Evolutionary conservation across 1,140 invertebrate species (phyloP), one percentile per base, ranked within the genome.

Genomic region (Drosophila erecta): DNA sequence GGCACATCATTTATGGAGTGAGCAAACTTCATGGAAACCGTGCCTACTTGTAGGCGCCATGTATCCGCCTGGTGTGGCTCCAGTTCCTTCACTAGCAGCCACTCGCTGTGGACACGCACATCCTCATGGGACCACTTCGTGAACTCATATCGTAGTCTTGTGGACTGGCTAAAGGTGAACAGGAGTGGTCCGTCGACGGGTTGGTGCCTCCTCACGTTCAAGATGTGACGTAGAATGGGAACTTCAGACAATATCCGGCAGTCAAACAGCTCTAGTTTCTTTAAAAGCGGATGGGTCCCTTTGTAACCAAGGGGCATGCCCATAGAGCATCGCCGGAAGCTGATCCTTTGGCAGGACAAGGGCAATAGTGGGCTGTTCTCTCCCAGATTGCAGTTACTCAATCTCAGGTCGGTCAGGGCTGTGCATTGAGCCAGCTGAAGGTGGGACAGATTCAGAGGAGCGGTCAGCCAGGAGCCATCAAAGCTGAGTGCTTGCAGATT

Each of bases 11-110:
- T 58, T 27, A 86, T 14, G 1, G 73, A 15, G 0, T 7, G 14
- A 5, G 67, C 67, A 15, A 85, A 85, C 2, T 24, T 56, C 81
- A 85, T 74, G 24, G 41, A 65, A 5, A 85, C 65, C 11, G 60
- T 57, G 10, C 72, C 81, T 22, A 15, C 1, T 7, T 57, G 35
- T 14, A 64, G 60, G 11, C 30, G 37, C 76, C 81, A 67, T 6
- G 11, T 44, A 8, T 37, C 3, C 10, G 11, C 14, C 4, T 41
- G 33, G 1, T 49, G 10, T 1, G 41, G 51, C 11, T 64, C 2
- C 17, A 77, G 6, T 41, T 85, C 81, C 7, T 14, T 38, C 8
- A 85, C 38, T 20, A 56, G 14, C 4, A 85, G 17, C 55, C 46
- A 81, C n/a, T 35, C 24, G 24, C 14, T 30, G 10, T 37, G 35